These are phyloP conservation scores for Cheilosia urbana DNA, from an alignment of 2,888 invertebrate genomes.

Conservation along the genomic window DNA sequence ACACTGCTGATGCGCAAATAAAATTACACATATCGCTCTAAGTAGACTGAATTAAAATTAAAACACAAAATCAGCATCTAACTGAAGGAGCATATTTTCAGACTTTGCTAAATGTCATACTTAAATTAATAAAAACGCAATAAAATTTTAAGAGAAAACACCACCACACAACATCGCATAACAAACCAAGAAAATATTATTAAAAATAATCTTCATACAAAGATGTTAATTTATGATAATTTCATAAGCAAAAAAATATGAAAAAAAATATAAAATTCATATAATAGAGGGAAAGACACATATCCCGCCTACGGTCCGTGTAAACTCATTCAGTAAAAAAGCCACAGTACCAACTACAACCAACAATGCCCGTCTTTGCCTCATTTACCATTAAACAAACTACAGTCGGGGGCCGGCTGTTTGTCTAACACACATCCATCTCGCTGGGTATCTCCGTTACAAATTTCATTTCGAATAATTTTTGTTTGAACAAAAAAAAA, in stretches of 20 bases:
- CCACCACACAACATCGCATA: slow-evolving; percentile 3
- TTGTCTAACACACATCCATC: slow-evolving; percentile 10
- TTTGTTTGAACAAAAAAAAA: too few relatives aligned
- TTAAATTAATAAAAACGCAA: slow-evolving; percentile 56
- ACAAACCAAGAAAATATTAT: slow-evolving; percentile 28
- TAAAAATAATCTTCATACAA: slow-evolving; percentile 45
- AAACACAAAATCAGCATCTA: slow-evolving; percentile 7
- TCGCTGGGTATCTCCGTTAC: slow-evolving; percentile 66
- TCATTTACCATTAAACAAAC: slow-evolving; percentile 63
- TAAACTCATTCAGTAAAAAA: slow-evolving; percentile 32
- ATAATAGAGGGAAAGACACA: slow-evolving; percentile 13
- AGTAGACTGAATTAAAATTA: slow-evolving; percentile 14
- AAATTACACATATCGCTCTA: slow-evolving; percentile 41
- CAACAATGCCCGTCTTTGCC: slow-evolving; percentile 39
- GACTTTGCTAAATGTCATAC: not conserved
- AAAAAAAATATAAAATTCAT: slow-evolving; percentile 10
- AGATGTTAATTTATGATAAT: slow-evolving; percentile 70
- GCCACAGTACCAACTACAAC: slow-evolving; percentile 53
- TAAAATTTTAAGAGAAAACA: slow-evolving; percentile 50
- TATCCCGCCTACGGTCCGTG: slow-evolving; percentile 35
- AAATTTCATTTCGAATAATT: slow-evolving; percentile 27
- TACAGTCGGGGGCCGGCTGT: slow-evolving; percentile 21
- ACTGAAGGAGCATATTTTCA: slow-evolving; percentile 15
- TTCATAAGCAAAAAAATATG: slow-evolving; percentile 18
- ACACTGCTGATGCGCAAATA: slow-evolving; percentile 51